Evolutionary conservation across 2,797 vertebrate species (phyloP).

Genomic region (Pangasius krempfi): DNA sequence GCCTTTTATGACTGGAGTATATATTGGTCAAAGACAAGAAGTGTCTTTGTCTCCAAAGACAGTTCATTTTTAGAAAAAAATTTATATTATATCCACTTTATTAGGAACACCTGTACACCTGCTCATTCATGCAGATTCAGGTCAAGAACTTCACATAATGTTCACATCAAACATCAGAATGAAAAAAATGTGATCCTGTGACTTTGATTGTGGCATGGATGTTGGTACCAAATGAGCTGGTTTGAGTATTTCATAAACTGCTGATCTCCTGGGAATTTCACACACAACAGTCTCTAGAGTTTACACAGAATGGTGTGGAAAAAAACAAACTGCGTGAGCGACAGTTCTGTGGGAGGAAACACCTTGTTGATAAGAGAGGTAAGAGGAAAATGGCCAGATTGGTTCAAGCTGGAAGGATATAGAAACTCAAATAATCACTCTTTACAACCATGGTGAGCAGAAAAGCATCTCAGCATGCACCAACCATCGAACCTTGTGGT

Average conservation of each 20-base stretch:
- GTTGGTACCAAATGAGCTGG: neutral
- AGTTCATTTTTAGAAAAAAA: neutral
- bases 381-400: neutral
- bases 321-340: too few species aligned
- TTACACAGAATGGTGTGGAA: neutral
- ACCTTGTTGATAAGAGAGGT: neutral
- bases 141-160: neutral
- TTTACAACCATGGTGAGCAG: neutral
- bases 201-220: neutral
- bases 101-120: neutral
- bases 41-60: neutral
- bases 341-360: neutral
- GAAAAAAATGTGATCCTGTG: neutral
- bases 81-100: neutral
- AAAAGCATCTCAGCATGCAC: neutral
- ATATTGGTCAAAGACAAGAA: neutral
- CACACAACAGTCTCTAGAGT: neutral
- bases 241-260: neutral
- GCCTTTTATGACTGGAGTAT: neutral
- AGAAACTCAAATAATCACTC: neutral
- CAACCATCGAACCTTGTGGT: neutral
- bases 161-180: neutral
- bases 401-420: neutral
- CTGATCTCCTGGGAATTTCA: neutral
- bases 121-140: neutral